Evolutionary conservation across 2,888 invertebrate genomes (phyloP).

Genomic region (Galerucella nymphaeae): DNA sequence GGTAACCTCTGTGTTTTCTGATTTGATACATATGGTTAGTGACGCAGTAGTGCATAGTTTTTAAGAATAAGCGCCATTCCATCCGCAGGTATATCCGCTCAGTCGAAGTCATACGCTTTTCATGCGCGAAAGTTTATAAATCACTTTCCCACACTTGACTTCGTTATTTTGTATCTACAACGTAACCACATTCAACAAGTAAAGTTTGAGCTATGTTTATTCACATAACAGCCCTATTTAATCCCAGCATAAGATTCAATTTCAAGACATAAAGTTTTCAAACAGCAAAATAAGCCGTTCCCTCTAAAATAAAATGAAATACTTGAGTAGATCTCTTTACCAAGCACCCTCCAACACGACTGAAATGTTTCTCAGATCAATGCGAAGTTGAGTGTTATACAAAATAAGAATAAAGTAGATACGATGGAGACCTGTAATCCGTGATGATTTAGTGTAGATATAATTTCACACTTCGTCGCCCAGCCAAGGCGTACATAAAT

Average conservation of each 20-base stretch:
- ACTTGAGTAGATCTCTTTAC: slow-evolving; percentile 20
- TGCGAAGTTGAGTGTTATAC: slow-evolving; percentile 34
- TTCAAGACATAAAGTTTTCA: background rate
- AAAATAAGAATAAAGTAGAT: slow-evolving; percentile 38
- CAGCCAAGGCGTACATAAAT: slow-evolving; percentile 56
- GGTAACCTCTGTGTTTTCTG: too few relatives aligned
- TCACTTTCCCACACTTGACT: too few relatives aligned
- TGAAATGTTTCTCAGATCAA: slow-evolving; percentile 30
- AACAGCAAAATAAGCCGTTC: background rate
- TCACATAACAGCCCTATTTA: too few relatives aligned
- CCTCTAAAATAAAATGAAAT: slow-evolving; percentile 6
- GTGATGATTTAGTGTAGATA: slow-evolving; percentile 53
- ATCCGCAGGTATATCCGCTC: too few relatives aligned
- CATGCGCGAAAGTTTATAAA: too few relatives aligned
- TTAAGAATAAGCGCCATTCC: too few relatives aligned
- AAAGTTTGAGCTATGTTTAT: too few relatives aligned
- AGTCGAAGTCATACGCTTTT: too few relatives aligned
- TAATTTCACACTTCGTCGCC: slow-evolving; percentile 50
- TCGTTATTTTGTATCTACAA: too few relatives aligned
- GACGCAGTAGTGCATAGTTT: too few relatives aligned
- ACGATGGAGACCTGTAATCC: slow-evolving; percentile 46
- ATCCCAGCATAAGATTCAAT: background rate
- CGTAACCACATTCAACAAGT: too few relatives aligned
- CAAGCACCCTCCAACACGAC: slow-evolving; percentile 27
- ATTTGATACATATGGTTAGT: too few relatives aligned